These are phyloP conservation scores for Argyresthia albistria DNA, from an alignment of 2,888 invertebrate species.

Conservation along the genomic window DNA sequence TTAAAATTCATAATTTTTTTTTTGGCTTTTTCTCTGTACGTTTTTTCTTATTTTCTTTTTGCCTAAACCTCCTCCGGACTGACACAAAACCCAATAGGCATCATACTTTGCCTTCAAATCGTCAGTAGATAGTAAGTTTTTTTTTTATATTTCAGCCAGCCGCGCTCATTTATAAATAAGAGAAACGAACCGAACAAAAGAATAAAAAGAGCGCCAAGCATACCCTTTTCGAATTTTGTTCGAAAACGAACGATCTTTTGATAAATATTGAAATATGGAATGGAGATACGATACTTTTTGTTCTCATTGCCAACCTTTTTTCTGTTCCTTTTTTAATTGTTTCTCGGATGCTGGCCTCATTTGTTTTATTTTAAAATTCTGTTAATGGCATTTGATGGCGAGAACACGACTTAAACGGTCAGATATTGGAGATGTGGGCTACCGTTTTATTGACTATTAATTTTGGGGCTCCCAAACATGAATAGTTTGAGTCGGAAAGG, in stretches of 20 bases:
- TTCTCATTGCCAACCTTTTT: constrained; percentile 19
- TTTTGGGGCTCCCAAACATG: constrained; percentile 26
- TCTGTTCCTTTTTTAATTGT: constrained; percentile 13
- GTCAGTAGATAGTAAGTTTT: too few species aligned
- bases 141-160: background rate
- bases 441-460: constrained; percentile 63
- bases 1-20: too few species aligned
- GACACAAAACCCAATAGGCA: too few species aligned
- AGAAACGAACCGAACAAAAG: constrained; percentile 30
- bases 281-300: constrained; percentile 55
- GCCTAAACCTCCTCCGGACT: too few species aligned
- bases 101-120: too few species aligned
- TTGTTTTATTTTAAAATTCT: constrained; percentile 26
- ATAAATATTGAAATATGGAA: constrained; percentile 71
- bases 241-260: constrained; percentile 63
- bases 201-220: constrained; percentile 26
- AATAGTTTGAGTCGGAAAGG: constrained; percentile 8
- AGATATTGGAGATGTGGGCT: constrained; percentile 22
- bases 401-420: constrained; percentile 25
- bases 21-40: too few species aligned
- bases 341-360: constrained; percentile 12
- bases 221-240: constrained; percentile 57
- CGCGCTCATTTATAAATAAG: constrained; percentile 57
- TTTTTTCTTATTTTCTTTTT: too few species aligned
- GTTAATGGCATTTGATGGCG: constrained; percentile 44